Evolutionary conservation across 2,888 invertebrate genomes (phyloP).

Genomic region (Eupsilia transversa): DNA sequence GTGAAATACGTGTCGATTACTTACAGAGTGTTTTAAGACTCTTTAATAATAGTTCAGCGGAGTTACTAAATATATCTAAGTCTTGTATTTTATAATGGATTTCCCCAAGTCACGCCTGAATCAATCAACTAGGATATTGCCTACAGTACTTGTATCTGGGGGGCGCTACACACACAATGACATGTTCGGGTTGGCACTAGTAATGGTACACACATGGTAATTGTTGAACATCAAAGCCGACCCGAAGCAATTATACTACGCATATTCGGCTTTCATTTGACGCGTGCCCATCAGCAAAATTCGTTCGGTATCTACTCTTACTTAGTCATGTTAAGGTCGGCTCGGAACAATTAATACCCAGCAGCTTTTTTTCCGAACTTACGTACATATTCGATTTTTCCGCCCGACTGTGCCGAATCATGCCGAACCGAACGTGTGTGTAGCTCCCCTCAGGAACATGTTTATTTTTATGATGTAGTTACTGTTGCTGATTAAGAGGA

Average conservation of each 20-base stretch:
- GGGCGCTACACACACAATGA: neutral
- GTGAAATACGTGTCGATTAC: too few species aligned
- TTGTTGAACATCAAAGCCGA: neutral
- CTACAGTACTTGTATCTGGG: slow-evolving; percentile 5
- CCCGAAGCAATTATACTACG: neutral
- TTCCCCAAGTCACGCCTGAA: too few species aligned
- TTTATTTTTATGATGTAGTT: slow-evolving; percentile 18
- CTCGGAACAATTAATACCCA: neutral
- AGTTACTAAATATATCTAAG: too few species aligned
- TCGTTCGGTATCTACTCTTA: neutral
- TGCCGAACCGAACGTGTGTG: too few species aligned
- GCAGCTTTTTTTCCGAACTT: neutral
- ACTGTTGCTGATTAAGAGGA: slow-evolving; percentile 7
- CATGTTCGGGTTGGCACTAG: neutral
- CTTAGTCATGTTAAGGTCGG: neutral
- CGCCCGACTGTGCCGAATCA: neutral
- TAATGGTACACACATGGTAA: too few species aligned
- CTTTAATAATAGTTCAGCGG: too few species aligned
- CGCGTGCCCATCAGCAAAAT: neutral
- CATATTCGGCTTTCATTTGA: neutral
- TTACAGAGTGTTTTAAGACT: too few species aligned
- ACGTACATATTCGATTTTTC: neutral
- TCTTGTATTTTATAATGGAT: too few species aligned
- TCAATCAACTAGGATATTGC: slow-evolving; percentile 32
- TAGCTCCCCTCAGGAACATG: neutral